Evolutionary conservation across 1,140 invertebrate species (phyloP), one percentile per base, ranked within the genome.

Genomic region (Drosophila kurseongensis): DNA sequence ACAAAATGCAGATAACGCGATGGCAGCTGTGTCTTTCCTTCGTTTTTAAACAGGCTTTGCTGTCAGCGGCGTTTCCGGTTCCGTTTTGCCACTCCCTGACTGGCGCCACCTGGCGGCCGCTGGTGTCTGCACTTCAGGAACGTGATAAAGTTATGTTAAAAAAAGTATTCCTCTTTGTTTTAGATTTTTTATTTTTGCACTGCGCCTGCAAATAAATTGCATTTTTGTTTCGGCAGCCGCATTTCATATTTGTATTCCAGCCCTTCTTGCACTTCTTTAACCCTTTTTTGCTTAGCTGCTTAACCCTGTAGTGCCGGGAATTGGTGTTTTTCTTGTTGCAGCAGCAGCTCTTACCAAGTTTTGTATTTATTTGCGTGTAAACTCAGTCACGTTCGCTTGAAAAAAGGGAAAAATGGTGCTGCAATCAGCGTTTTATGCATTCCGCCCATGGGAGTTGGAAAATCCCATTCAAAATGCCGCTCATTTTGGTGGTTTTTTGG

Each of bases 401-500:
- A 35, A 7, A 38, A 32, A 32, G 32, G 38, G 9, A 4, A 9
- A 58, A 50, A 51, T 5, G 9, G 23, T n/a, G 59, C 78, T 78
- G 82, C 83, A 85, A 85, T 85, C 82, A 88, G 75, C 82, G 83
- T 54, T 79, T 80, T 85, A 61, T 85, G 77, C 78, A 75, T 72
- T 66, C 66, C 65, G 48, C 4, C 18, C n/a, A 10, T 32, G 29
- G 65, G 38, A 38, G 18, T 18, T 27, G 42, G 13, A 32, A 38
- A 32, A 5, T 38, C 41, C 75, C 62, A 67, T 78, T 65, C 38
- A 50, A 48, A 51, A 54, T 55, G 59, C 62, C 67, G 41, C 80
- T 72, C 55, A 47, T 69, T 69, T 69, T 5, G 29, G 35, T 23
- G 36, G 35, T 8, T 51, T 61, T 79, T 72, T 51, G 55, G 54